Percentiles rank a stretch among this genome's conserved stretches.
phyloP scores from a whole-genome alignment of 2,113 vertebrate genomes.

The Oncorhynchus clarkii region DNA sequence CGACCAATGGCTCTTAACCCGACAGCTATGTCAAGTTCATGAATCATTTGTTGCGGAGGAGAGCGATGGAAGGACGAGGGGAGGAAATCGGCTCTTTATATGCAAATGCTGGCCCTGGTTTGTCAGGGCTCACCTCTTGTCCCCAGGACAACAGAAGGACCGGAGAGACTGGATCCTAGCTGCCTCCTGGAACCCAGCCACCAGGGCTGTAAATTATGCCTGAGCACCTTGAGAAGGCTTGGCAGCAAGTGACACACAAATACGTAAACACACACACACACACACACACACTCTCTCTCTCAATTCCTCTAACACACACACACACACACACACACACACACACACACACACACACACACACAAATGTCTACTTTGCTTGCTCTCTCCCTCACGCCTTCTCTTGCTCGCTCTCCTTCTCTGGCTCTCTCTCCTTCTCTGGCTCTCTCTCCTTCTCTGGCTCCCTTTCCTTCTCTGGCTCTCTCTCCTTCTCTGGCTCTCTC shows the following conservation, averaged over 20 bases:
- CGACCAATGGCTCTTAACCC: constrained; percentile 55
- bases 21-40: constrained; percentile 44
- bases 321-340: too few relatives aligned
- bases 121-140: constrained; percentile 66
- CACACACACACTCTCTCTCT: too few relatives aligned
- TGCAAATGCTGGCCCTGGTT: constrained; percentile 63
- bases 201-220: neutral
- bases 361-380: too few relatives aligned
- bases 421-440: neutral
- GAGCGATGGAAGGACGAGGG: constrained; percentile 36
- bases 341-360: too few relatives aligned
- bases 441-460: too few relatives aligned
- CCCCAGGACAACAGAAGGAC: constrained; percentile 58
- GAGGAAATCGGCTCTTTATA: constrained; percentile 55
- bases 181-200: constrained; percentile 1
- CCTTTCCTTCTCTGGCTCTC: neutral
- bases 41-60: constrained; percentile 53
- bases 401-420: too few relatives aligned
- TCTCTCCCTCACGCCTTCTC: too few relatives aligned
- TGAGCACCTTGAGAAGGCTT: constrained; percentile 7
- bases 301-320: too few relatives aligned
- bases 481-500: neutral
- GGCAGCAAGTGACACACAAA: constrained; percentile 25
- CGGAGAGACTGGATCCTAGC: constrained; percentile 24
- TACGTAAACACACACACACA: too few relatives aligned